Evolutionary conservation across 1,140 invertebrate species (phyloP), one percentile per base, ranked within the genome.

Genomic region (Leptoteleia sp.): DNA sequence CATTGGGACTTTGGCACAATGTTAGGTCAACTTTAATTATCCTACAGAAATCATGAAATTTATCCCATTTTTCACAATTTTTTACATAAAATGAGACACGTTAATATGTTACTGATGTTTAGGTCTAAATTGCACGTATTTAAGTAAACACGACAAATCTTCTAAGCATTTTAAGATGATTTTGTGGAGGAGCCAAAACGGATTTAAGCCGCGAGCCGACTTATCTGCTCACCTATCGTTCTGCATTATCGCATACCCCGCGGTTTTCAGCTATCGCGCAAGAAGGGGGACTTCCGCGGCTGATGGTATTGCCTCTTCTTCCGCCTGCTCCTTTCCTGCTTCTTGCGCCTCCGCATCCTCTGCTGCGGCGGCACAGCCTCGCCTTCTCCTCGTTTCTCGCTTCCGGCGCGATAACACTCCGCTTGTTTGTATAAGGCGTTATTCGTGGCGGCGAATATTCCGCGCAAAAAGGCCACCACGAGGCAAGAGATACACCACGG

Each of bases 171-270:
- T 79, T 78, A 75, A 42, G 77, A 75, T 65, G 42, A 68, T 80
- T 78, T 72, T 48, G 59, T 52, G 45, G 42, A 68, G 68, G 40
- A 62, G 47, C 31, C 59, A 61, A 72, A 72, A 54, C 54, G 68
- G 76, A 72, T 79, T 78, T 65, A 7, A 70, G 48, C 55, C 57
- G 76, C 77, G 65, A 79, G 55, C 48, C 13, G 59, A 67, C 80
- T 79, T 82, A 52, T 59, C 61, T 45, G 67, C 47, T 62, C 72
- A 81, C 80, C 79, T 86, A 87, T 86, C 86, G 81, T 59, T 80
- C 42, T 52, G 76, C 76, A 85, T 87, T 87, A 88, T 86, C 84
- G 83, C 84, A 64, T 73, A 82, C 71, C 82, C 81, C 76, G 84
- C 82, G 86, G 82, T 86, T 85, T 86, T 82, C 79, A 83, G 75